Conservation (phyloP, 1,140 invertebrate genomes). For the Sarcophaga bullata region DNA sequence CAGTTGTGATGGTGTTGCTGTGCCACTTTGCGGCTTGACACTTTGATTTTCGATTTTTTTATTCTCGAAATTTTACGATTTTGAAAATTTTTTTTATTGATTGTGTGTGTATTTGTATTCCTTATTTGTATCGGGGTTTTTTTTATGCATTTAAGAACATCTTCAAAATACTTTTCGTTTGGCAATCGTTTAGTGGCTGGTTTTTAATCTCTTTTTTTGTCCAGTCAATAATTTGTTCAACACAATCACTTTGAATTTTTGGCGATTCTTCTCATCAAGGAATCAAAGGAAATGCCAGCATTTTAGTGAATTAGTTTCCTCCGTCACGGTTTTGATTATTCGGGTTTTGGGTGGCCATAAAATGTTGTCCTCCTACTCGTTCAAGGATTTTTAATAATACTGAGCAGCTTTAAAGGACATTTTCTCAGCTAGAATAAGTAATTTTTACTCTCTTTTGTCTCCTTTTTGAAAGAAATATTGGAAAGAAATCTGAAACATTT, state of each 20-base stretch:
- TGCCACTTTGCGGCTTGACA: conserved; percentile 42
- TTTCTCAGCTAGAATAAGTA: too few species aligned
- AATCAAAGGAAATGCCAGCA: too few species aligned
- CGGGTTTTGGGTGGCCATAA: too few species aligned
- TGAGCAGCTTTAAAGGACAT: too few species aligned
- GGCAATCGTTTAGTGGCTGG: conserved; percentile 31
- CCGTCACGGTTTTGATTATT: too few species aligned
- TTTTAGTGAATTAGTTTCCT: too few species aligned
- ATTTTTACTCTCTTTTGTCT: too few species aligned
- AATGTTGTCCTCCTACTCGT: too few species aligned
- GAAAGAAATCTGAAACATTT: too few species aligned
- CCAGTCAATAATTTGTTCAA: conserved; percentile 46
- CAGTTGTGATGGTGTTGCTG: conserved; percentile 34
- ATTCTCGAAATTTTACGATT: not conserved
- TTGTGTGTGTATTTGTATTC: not conserved
- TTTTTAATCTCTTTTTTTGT: conserved; percentile 35
- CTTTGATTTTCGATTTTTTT: conserved; percentile 38
- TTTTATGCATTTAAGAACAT: not conserved
- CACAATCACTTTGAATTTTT: conserved; percentile 45
- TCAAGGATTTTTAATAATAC: too few species aligned
- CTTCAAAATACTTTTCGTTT: conserved; percentile 37
- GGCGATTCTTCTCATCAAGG: not conserved
- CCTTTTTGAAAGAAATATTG: too few species aligned
- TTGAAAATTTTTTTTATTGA: not conserved
- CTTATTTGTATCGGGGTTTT: not conserved